These are phyloP conservation scores for Habrosyne pyritoides DNA, from an alignment of 2,888 invertebrate species.

Conservation along the genomic window DNA sequence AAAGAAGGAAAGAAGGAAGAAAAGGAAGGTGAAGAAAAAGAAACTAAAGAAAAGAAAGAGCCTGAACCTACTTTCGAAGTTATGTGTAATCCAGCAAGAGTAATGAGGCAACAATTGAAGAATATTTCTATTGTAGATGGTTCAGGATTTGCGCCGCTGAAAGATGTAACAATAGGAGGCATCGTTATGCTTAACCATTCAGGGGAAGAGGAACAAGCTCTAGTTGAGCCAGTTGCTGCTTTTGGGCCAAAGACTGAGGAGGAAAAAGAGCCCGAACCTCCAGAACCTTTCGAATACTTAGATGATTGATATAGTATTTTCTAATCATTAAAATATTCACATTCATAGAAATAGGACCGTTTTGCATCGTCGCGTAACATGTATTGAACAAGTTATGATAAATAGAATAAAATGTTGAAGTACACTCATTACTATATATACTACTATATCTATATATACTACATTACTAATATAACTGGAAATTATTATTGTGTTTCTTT, in stretches of 20 bases:
- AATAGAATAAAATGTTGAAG: conserved; percentile 57
- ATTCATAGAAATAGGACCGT: conserved; percentile 46
- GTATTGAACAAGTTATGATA: conserved; percentile 58
- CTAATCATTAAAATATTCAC: conserved; percentile 38
- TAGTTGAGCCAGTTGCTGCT: conserved; percentile 96
- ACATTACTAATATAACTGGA: too few relatives aligned
- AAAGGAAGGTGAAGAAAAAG: conserved; percentile 74
- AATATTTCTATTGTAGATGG: conserved; percentile 91
- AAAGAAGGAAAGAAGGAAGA: conserved; percentile 81
- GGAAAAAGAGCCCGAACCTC: conserved; percentile 98
- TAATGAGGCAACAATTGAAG: conserved; percentile 95
- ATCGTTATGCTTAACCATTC: conserved; percentile 96
- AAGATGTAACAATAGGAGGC: conserved; percentile 97
- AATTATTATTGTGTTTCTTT: conserved; percentile 58
- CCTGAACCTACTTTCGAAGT: conserved; percentile 96
- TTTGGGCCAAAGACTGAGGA: conserved; percentile 96
- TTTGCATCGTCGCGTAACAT: conserved; percentile 48
- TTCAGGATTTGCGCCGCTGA: conserved; percentile 92
- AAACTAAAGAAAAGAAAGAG: conserved; percentile 87
- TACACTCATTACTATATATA: conserved; percentile 58
- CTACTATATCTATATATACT: too few relatives aligned
- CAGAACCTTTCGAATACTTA: conserved; percentile 98
- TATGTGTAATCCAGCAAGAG: conserved; percentile 96
- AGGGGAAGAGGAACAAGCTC: conserved; percentile 90
- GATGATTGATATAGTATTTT: conserved; percentile 86